Conservation (phyloP, 2,888 invertebrate species). For the Pycnomerus fuliginosus region DNA sequence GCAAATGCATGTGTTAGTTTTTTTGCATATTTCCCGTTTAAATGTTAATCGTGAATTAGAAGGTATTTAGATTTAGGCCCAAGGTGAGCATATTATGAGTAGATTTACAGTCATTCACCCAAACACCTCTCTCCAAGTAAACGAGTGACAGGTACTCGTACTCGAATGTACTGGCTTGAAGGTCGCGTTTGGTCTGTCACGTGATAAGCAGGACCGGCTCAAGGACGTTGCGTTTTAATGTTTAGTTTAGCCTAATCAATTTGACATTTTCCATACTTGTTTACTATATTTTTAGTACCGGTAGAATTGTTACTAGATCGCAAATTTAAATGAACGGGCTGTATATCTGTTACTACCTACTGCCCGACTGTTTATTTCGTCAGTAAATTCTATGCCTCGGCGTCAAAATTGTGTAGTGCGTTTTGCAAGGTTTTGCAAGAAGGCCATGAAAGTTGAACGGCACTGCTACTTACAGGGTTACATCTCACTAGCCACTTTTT, state of each 20-base stretch:
- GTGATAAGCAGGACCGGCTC: conserved; percentile 48
- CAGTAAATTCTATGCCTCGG: too few relatives aligned
- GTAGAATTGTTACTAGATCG: not conserved
- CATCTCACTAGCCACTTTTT: too few relatives aligned
- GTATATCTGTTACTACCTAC: not conserved
- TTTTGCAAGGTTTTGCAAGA: too few relatives aligned
- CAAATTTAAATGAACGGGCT: not conserved
- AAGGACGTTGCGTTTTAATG: conserved; percentile 32
- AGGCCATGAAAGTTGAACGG: too few relatives aligned
- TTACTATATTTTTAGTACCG: not conserved
- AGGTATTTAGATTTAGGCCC: conserved; percentile 45
- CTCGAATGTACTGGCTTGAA: conserved; percentile 51
- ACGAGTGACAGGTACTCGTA: conserved; percentile 49
- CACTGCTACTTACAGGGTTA: too few relatives aligned
- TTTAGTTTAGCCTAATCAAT: not conserved
- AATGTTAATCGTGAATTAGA: conserved; percentile 28
- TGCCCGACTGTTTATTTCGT: not conserved
- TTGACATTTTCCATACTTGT: not conserved
- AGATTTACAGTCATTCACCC: conserved; percentile 45
- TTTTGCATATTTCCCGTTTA: conserved; percentile 30
- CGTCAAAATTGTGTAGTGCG: conserved; percentile 15
- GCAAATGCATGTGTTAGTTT: conserved; percentile 13
- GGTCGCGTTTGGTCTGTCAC: conserved; percentile 58
- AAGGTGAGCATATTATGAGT: conserved; percentile 43
- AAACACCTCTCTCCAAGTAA: conserved; percentile 36